Evolutionary conservation across 2,113 vertebrate species (phyloP), one percentile per base, ranked within the genome.

Genomic region (Microcebus lehilahytsara): DNA sequence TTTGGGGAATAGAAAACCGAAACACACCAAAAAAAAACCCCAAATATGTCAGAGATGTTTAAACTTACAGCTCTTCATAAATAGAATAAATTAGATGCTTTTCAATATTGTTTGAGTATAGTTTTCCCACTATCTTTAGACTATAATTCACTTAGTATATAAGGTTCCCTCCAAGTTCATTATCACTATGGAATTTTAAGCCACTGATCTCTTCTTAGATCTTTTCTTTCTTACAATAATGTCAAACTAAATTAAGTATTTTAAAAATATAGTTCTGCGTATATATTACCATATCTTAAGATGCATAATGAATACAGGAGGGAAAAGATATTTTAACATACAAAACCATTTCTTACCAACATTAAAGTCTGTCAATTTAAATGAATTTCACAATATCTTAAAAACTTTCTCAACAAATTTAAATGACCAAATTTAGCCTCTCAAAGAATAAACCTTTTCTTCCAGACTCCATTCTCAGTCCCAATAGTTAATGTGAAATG

Each of bases 221-320:
- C 64, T 92, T 79, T 96, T 84, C 83, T 92, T 96, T 88, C 69
- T 94, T 80, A 92, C 7, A 96, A 92, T 95, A 89, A 97, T 83
- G 92, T 97, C 91, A 96, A 91, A 85, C 46, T 91, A 97, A 95
- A 97, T 91, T 84, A 96, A 94, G 84, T 96, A 74, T 93, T 96
- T 95, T 53, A 40, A 97, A 96, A 96, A 95, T 91, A 93, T 14
- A 87, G 34, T 60, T 95, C 49, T 96, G 22, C 79, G 46, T 93
- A 78, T 97, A 92, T 71, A 95, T 97, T 96, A 96, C 12, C 87
- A 96, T 96, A 97, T 96, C 30, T 97, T 97, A 80, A 96, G 60
- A 93, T 96, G 30, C 16, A 67, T 93, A 93, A 92, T 88, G 89
- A 97, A 96, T 86, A 96, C 34, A 96, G 74, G 78, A 90, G 81